These are phyloP conservation scores for Eupeodes latifasciatus DNA, from an alignment of 2,888 invertebrate species.

Conservation along the genomic window DNA sequence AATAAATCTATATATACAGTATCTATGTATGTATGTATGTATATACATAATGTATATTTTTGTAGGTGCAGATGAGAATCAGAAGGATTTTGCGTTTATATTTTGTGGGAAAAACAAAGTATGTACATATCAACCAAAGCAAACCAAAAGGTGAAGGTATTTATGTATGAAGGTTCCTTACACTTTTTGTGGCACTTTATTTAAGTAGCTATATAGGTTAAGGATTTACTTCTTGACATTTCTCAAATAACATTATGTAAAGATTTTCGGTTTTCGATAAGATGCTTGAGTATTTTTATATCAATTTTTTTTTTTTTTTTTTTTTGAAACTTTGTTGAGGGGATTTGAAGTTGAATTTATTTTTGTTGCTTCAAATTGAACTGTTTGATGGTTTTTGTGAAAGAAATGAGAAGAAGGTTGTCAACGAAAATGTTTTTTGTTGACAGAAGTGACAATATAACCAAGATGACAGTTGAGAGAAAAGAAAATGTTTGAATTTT, in stretches of 20 bases:
- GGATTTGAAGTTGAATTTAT: not conserved
- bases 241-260: conserved; percentile 35
- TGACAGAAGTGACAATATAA: not conserved
- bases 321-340: not conserved
- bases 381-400: not conserved
- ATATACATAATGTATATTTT: too few relatives aligned
- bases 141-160: not conserved
- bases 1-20: not conserved
- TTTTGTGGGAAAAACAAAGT: conserved; percentile 7
- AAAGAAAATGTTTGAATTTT: not conserved
- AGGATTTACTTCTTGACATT: conserved; percentile 40
- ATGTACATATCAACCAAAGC: too few relatives aligned
- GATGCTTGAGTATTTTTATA: not conserved
- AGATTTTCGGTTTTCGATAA: conserved; percentile 17
- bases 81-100: conserved; percentile 13
- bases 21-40: too few relatives aligned
- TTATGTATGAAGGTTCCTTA: not conserved
- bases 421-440: not conserved
- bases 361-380: not conserved
- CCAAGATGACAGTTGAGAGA: not conserved
- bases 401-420: not conserved
- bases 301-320: not conserved
- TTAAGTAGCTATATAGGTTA: conserved; percentile 28
- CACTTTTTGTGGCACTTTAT: conserved; percentile 21
- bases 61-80: not conserved